phyloP scores from a whole-genome alignment of 2,113 vertebrate genomes.

The Strix aluco region DNA sequence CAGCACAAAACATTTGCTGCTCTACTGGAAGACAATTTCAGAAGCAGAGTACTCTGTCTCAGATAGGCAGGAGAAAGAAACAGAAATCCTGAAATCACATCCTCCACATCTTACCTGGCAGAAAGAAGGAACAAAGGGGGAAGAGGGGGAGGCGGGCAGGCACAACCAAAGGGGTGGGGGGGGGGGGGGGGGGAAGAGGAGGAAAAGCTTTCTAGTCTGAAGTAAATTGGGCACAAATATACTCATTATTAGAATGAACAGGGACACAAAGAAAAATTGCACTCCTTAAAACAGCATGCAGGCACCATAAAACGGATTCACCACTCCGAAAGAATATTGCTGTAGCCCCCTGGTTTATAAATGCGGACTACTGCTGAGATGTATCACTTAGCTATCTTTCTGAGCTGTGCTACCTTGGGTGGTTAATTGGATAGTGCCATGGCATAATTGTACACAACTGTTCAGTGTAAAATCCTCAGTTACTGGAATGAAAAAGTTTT shows the following conservation, averaged over 20 bases:
- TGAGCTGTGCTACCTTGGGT: constrained; percentile 19
- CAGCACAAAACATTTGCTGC: background rate
- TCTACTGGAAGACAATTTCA: background rate
- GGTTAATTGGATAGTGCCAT: constrained; percentile 22
- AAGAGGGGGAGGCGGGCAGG: no score
- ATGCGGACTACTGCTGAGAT: background rate
- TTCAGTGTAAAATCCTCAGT: background rate
- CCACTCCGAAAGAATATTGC: background rate
- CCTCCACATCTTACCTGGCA: background rate
- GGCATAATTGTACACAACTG: constrained; percentile 11
- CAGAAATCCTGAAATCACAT: background rate
- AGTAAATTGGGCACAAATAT: background rate
- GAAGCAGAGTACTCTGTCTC: background rate
- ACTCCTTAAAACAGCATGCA: background rate
- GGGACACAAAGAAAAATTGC: background rate
- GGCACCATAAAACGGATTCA: background rate
- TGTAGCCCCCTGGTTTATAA: background rate
- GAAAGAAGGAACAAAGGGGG: background rate
- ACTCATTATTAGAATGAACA: background rate
- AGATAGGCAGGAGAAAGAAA: background rate
- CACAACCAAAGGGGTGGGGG: no score
- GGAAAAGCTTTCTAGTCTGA: background rate
- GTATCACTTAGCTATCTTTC: background rate
- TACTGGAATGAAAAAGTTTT: background rate
- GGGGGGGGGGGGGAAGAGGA: no score